Conservation (phyloP, 2,888 invertebrate species). For the Nephrotoma appendiculata region DNA sequence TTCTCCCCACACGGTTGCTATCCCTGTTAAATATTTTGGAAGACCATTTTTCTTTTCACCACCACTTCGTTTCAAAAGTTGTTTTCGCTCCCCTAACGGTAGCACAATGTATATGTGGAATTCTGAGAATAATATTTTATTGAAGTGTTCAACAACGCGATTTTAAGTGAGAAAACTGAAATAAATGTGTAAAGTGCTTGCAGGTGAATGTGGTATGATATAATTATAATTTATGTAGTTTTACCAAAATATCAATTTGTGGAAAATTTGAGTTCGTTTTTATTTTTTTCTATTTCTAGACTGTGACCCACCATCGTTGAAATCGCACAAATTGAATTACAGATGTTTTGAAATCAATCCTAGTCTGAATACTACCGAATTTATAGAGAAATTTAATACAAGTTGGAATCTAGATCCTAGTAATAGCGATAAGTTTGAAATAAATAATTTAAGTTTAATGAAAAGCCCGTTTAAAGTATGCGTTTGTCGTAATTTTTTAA, state of each 20-base stretch:
- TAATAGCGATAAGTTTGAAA: neutral
- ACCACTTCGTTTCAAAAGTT: too few relatives aligned
- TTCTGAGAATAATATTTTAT: neutral
- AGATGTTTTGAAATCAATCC: neutral
- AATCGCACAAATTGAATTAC: neutral
- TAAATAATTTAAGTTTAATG: conserved; percentile 27
- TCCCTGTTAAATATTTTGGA: too few relatives aligned
- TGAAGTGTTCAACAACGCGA: neutral
- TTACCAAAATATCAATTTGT: neutral
- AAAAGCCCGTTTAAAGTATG: conserved; percentile 53
- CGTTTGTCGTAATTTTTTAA: conserved; percentile 46
- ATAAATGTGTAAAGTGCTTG: neutral
- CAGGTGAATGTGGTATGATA: neutral
- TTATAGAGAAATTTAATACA: neutral
- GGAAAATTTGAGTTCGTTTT: neutral
- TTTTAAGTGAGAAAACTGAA: neutral
- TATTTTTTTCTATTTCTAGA: neutral
- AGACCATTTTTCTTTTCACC: too few relatives aligned
- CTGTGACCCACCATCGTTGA: neutral
- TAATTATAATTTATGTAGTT: neutral
- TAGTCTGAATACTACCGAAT: neutral
- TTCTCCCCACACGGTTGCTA: too few relatives aligned
- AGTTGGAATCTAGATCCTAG: neutral
- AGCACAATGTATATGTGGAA: too few relatives aligned
- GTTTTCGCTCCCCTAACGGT: too few relatives aligned